Evolutionary conservation across 2,113 vertebrate species (phyloP).

Genomic region (Esox niger): DNA sequence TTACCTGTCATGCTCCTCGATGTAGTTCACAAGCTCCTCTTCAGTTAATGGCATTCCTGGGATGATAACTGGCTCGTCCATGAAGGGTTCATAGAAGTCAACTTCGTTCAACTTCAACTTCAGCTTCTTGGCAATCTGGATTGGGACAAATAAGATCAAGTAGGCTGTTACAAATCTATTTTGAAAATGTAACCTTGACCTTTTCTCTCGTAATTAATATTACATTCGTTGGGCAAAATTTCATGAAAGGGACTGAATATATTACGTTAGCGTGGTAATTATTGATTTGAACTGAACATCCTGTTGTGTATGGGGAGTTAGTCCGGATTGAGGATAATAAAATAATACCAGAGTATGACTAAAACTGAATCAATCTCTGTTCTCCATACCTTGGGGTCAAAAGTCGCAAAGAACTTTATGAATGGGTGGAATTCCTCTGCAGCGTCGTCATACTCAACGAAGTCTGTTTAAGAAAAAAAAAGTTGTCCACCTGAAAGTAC

Average conservation of each 20-base stretch:
- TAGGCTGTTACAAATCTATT: not conserved
- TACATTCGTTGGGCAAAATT: no score
- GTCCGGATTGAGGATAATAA: not conserved
- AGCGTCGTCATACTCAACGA: constrained; percentile 82
- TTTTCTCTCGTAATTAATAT: no score
- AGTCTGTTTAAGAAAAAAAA: constrained; percentile 74
- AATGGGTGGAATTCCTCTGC: constrained; percentile 91
- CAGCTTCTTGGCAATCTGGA: constrained; percentile 86
- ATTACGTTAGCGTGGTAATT: not conserved
- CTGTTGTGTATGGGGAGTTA: not conserved
- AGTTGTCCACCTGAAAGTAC: no score
- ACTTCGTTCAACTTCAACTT: constrained; percentile 87
- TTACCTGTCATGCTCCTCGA: constrained; percentile 85
- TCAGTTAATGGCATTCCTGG: constrained; percentile 84
- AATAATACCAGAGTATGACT: not conserved
- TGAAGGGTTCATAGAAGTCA: constrained; percentile 91
- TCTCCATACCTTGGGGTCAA: constrained; percentile 82
- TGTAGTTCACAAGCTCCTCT: constrained; percentile 81
- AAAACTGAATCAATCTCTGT: not conserved
- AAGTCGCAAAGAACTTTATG: constrained; percentile 89
- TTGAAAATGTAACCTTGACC: no score
- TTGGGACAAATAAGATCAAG: not conserved
- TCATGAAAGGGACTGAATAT: no score
- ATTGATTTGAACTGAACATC: not conserved
- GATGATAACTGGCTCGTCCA: constrained; percentile 79